phyloP scores from a whole-genome alignment of 2,888 invertebrate genomes.

The Tribolium freemani region DNA sequence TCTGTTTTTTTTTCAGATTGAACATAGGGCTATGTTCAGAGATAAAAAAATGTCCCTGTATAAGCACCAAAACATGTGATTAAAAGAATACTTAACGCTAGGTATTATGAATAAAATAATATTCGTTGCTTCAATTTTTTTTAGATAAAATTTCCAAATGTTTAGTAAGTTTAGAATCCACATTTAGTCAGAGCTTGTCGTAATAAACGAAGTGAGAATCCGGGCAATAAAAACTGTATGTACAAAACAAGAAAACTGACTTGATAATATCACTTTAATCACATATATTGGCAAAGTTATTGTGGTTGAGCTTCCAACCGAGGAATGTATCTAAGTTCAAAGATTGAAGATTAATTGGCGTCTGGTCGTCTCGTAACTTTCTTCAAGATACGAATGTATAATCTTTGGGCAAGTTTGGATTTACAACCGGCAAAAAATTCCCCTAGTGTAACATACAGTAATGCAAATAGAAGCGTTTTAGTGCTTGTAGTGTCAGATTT shows the following conservation, averaged over 20 bases:
- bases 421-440: neutral
- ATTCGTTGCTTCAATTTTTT: no score
- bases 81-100: no score
- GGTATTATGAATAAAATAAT: no score
- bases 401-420: neutral
- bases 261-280: conserved; percentile 6
- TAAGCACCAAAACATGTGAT: no score
- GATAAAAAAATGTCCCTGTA: no score
- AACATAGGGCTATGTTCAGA: no score
- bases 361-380: neutral
- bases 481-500: neutral
- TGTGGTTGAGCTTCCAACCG: neutral
- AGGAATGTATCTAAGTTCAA: neutral
- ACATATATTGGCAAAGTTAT: neutral
- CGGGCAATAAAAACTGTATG: neutral
- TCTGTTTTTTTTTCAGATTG: no score
- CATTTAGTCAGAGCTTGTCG: neutral
- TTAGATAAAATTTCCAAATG: no score
- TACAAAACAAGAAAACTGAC: neutral
- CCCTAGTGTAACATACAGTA: no score
- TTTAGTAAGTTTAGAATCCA: neutral
- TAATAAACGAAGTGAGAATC: neutral
- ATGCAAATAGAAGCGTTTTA: neutral
- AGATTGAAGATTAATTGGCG: neutral
- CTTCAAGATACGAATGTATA: no score